Conservation (phyloP, 1,140 invertebrate genomes). For the Drosophila athabasca region DNA sequence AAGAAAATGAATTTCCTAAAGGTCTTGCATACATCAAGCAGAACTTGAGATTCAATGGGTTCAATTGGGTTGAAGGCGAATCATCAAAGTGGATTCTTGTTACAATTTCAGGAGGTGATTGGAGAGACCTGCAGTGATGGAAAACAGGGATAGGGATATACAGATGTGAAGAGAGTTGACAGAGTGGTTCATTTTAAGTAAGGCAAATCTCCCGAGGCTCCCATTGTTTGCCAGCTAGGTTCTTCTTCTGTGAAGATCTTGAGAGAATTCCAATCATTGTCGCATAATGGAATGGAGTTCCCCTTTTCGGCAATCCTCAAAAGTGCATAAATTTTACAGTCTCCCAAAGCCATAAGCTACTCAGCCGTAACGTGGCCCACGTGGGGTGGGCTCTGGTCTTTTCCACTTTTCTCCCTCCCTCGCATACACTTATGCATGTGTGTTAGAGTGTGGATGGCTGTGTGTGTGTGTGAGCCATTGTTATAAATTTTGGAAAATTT, state of each 20-base stretch:
- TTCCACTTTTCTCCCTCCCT: background rate
- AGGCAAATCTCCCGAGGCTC: conserved; percentile 16
- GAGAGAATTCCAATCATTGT: conserved; percentile 40
- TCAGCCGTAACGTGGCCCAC: conserved; percentile 45
- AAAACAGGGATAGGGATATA: background rate
- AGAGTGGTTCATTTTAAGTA: background rate
- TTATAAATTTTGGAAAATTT: conserved; percentile 74
- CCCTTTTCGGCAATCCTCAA: conserved; percentile 36
- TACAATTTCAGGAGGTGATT: too few species aligned
- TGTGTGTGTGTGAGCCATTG: conserved; percentile 44
- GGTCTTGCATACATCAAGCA: background rate
- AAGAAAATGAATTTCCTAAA: conserved; percentile 12
- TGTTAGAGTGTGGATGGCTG: background rate
- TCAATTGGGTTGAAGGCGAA: conserved; percentile 15
- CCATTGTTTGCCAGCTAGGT: too few species aligned
- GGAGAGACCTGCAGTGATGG: background rate
- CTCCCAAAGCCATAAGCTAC: conserved; percentile 44
- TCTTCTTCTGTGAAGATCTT: conserved; percentile 7
- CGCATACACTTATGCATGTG: conserved; percentile 25
- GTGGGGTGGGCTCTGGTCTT: background rate
- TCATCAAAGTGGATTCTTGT: conserved; percentile 1
- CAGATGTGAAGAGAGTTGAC: background rate
- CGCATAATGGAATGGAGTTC: conserved; percentile 47
- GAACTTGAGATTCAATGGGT: conserved; percentile 11
- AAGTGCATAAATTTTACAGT: conserved; percentile 56